Conservation (phyloP, 2,113 vertebrate genomes). For the Tachycineta bicolor region DNA sequence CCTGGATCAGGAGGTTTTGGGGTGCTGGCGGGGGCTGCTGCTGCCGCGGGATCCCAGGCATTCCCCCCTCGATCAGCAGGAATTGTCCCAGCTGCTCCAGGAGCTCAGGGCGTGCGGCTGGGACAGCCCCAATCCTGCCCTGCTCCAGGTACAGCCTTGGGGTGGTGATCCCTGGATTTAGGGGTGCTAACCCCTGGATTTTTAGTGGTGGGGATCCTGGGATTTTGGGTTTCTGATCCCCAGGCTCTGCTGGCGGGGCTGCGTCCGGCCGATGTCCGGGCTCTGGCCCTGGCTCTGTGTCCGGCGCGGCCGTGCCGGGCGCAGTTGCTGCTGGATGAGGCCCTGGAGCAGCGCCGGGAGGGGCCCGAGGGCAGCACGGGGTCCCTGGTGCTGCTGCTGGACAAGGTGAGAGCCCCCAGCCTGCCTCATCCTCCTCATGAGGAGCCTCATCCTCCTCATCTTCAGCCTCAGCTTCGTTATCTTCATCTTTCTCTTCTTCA, state of each 20-base stretch:
- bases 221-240: not conserved
- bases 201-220: not conserved
- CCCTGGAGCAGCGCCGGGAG: slow-evolving; percentile 21
- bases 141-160: slow-evolving; percentile 68
- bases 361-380: not conserved
- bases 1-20: slow-evolving; percentile 79
- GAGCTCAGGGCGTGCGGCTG: slow-evolving; percentile 72
- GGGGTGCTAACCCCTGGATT: no score
- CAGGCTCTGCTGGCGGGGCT: slow-evolving; percentile 75
- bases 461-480: no score
- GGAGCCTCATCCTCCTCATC: not conserved
- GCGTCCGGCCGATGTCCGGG: slow-evolving; percentile 66
- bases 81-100: slow-evolving; percentile 61
- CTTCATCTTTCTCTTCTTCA: fast-evolving
- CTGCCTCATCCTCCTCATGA: no score
- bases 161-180: no score
- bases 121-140: slow-evolving; percentile 49
- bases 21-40: slow-evolving; percentile 85
- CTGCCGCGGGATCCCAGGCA: slow-evolving; percentile 68
- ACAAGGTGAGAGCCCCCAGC: slow-evolving; percentile 76
- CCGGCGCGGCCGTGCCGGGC: slow-evolving; percentile 59
- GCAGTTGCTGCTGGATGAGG: slow-evolving; percentile 70
- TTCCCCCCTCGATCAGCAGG: slow-evolving; percentile 33
- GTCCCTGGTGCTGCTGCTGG: slow-evolving; percentile 85
- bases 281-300: slow-evolving; percentile 74